Evolutionary conservation across 1,140 invertebrate species (phyloP).

Genomic region (Ruditapes philippinarum): DNA sequence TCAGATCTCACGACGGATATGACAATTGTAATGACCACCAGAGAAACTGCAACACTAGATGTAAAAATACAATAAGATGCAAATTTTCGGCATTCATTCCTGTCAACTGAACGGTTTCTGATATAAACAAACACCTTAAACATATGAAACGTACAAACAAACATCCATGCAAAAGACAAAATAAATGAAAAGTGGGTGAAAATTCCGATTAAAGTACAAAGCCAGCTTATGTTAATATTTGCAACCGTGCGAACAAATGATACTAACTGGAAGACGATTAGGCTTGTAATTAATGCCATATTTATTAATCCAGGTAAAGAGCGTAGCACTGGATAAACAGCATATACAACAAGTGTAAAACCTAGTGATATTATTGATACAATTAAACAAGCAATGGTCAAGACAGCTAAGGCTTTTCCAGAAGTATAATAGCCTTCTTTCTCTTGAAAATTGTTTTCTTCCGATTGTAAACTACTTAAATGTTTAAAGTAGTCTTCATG

Average conservation of each 20-base stretch:
- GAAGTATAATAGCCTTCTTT: too few species aligned
- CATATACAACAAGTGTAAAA: background rate
- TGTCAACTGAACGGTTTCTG: too few species aligned
- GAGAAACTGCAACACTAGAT: background rate
- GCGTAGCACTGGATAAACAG: background rate
- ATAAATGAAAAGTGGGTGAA: background rate
- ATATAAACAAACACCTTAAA: background rate
- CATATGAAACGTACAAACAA: slow-evolving; percentile 14
- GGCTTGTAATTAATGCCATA: background rate
- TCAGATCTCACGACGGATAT: background rate
- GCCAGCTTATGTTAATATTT: background rate
- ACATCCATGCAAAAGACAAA: slow-evolving; percentile 16
- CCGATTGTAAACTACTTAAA: background rate
- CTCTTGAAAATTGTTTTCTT: background rate
- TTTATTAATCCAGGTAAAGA: slow-evolving; percentile 24
- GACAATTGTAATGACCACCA: background rate
- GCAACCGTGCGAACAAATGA: background rate
- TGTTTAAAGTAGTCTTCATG: background rate
- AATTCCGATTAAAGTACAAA: background rate
- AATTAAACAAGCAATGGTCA: background rate
- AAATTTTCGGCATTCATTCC: background rate
- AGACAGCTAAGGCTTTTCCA: background rate
- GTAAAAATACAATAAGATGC: background rate
- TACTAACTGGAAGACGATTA: background rate
- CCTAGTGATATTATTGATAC: background rate